A percentile compares a stretch with the other conserved stretches of the same genome.
These are phyloP conservation scores for Desmodus rotundus DNA, from an alignment of 2,113 vertebrate species.

Conservation along the genomic window DNA sequence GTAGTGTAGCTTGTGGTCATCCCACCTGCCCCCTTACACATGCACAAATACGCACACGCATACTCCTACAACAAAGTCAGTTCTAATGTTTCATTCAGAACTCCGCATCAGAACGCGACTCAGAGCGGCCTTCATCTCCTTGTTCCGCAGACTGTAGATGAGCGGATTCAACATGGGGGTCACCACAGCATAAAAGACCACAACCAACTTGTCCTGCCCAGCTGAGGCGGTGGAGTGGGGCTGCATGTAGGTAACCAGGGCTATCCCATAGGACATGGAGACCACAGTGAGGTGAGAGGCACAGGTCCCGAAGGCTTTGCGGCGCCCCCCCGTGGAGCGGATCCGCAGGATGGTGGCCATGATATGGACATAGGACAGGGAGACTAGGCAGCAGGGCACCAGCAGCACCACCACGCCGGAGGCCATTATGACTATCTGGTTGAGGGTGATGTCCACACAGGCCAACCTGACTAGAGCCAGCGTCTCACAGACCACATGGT, in stretches of 20 bases:
- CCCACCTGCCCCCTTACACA: not conserved
- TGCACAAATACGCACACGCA: no score
- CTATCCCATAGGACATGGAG: slow-evolving; percentile 69
- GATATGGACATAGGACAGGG: slow-evolving; percentile 53
- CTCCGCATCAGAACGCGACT: not conserved
- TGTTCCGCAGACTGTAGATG: slow-evolving; percentile 67
- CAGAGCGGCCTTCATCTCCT: slow-evolving; percentile 46
- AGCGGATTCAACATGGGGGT: slow-evolving; percentile 74
- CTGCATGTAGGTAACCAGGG: slow-evolving; percentile 64
- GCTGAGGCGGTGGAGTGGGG: slow-evolving; percentile 53
- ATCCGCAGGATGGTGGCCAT: slow-evolving; percentile 28
- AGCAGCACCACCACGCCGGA: slow-evolving; percentile 68
- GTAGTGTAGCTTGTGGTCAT: no score
- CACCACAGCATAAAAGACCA: slow-evolving; percentile 68
- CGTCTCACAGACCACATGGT: slow-evolving; percentile 49
- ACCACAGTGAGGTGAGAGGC: slow-evolving; percentile 73
- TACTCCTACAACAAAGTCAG: rapidly evolving
- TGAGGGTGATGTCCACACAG: slow-evolving; percentile 34
- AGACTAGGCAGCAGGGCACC: slow-evolving; percentile 70
- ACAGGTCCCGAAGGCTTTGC: slow-evolving; percentile 75
- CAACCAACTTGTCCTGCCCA: slow-evolving; percentile 64
- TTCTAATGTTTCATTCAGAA: not conserved
- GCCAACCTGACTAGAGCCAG: slow-evolving; percentile 48
- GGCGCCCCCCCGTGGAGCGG: not conserved
- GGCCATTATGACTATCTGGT: slow-evolving; percentile 55